Percentiles rank a stretch among this genome's conserved stretches.
Evolutionary conservation across 2,888 invertebrate genomes (phyloP).

Genomic region (Pollenia labialis): DNA sequence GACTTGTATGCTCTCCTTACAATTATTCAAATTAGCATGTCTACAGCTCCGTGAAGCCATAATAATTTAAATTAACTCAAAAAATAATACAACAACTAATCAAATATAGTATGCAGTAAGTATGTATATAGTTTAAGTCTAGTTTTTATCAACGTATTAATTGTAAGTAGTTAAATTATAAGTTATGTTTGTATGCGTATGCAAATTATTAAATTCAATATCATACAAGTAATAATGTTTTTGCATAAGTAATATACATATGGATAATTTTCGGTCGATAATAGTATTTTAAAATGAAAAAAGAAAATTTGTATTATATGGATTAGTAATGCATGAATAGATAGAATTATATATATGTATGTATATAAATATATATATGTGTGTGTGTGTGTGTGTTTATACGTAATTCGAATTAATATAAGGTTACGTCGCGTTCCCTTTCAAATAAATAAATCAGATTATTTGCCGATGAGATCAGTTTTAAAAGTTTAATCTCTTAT

Average conservation of each 20-base stretch:
- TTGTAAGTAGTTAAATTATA: no score
- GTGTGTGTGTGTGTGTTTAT: constrained; percentile 31
- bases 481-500: constrained; percentile 62
- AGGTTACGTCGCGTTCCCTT: constrained; percentile 50
- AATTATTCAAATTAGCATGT: background rate
- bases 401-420: constrained; percentile 49
- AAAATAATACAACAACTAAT: constrained; percentile 49
- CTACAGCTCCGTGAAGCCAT: constrained; percentile 16
- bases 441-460: constrained; percentile 47
- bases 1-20: background rate
- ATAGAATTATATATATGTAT: constrained; percentile 22
- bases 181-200: background rate
- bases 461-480: constrained; percentile 65
- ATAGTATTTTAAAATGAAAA: constrained; percentile 20
- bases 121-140: background rate
- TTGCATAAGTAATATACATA: constrained; percentile 24
- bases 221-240: constrained; percentile 44
- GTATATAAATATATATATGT: constrained; percentile 15
- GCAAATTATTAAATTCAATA: constrained; percentile 54
- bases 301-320: constrained; percentile 46
- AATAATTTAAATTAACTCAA: constrained; percentile 32
- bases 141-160: no score
- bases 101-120: constrained; percentile 29
- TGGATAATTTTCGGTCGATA: constrained; percentile 41
- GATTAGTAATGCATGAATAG: constrained; percentile 55